Conservation (phyloP, 2,888 invertebrate species). For the Cheilosia vernalis region DNA sequence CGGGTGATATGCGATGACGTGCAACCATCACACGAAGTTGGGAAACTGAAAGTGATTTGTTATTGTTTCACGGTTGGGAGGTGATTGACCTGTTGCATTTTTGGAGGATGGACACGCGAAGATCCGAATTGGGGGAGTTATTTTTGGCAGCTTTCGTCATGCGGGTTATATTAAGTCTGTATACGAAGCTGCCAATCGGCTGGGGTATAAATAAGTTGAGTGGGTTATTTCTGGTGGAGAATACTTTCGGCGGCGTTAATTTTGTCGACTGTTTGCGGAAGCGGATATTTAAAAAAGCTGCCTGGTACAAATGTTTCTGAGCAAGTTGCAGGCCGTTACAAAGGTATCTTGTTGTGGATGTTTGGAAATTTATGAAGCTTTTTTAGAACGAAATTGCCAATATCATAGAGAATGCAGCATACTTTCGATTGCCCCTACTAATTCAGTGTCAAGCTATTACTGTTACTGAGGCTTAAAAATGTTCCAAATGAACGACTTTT, state of each 20-base stretch:
- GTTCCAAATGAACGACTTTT: no score
- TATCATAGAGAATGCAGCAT: no score
- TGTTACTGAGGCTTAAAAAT: no score
- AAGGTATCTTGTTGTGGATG: no score
- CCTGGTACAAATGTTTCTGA: not conserved
- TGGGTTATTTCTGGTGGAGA: conserved; percentile 2
- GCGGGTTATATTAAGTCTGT: not conserved
- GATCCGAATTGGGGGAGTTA: conserved; percentile 15
- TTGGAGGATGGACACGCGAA: conserved; percentile 23
- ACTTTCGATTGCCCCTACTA: no score
- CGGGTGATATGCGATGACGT: conserved; percentile 21
- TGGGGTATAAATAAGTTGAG: conserved; percentile 10
- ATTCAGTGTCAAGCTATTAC: no score
- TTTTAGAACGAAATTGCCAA: no score
- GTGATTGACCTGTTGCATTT: conserved; percentile 54
- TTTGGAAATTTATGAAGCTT: no score
- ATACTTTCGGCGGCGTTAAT: not conserved
- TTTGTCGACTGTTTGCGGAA: conserved; percentile 1
- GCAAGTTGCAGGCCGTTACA: not conserved
- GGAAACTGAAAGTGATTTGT: conserved; percentile 66
- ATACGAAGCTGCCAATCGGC: not conserved
- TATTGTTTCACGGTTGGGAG: conserved; percentile 33
- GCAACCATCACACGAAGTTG: conserved; percentile 30
- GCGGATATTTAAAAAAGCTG: not conserved
- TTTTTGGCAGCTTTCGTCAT: conserved; percentile 50